Conservation (phyloP, 2,888 invertebrate species). For the Pyrrhosoma nymphula region DNA sequence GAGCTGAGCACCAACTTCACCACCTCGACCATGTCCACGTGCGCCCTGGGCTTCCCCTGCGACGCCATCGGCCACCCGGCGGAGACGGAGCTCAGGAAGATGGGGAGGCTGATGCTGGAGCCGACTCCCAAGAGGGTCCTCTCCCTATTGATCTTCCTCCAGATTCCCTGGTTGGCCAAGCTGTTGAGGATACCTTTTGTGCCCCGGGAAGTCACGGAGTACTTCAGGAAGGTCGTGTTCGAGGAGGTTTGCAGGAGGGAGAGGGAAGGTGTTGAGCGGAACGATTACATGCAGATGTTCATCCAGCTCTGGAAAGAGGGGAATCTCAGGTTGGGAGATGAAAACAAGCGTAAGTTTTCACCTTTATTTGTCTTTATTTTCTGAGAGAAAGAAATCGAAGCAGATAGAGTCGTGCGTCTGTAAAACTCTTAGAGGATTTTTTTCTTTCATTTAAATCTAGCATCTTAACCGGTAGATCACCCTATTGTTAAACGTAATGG, state of each 20-base stretch:
- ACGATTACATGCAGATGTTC: slow-evolving; percentile 81
- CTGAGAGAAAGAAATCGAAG: not conserved
- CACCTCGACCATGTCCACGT: slow-evolving; percentile 66
- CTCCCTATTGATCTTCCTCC: slow-evolving; percentile 5
- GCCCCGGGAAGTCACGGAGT: slow-evolving; percentile 2
- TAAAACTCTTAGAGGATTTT: too few relatives aligned
- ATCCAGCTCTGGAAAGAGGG: slow-evolving; percentile 64
- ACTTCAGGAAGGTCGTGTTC: slow-evolving; percentile 79
- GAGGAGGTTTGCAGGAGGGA: slow-evolving; percentile 79
- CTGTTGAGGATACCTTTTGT: slow-evolving; percentile 20
- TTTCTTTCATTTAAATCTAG: too few relatives aligned
- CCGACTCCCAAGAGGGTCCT: slow-evolving; percentile 46
- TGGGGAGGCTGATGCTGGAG: slow-evolving; percentile 68
- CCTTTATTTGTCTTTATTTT: not conserved
- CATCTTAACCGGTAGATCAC: too few relatives aligned
- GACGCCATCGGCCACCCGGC: slow-evolving; percentile 61
- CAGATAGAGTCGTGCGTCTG: too few relatives aligned
- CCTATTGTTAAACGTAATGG: too few relatives aligned
- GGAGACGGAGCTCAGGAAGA: slow-evolving; percentile 57
- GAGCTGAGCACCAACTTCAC: slow-evolving; percentile 69
- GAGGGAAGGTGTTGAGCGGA: slow-evolving; percentile 78
- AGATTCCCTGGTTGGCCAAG: slow-evolving; percentile 37
- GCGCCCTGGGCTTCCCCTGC: slow-evolving; percentile 67
- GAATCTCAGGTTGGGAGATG: not conserved
- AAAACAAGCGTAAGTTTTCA: not conserved